These are phyloP conservation scores for Zalophus californianus DNA, from an alignment of 2,797 vertebrate species.

Conservation along the genomic window DNA sequence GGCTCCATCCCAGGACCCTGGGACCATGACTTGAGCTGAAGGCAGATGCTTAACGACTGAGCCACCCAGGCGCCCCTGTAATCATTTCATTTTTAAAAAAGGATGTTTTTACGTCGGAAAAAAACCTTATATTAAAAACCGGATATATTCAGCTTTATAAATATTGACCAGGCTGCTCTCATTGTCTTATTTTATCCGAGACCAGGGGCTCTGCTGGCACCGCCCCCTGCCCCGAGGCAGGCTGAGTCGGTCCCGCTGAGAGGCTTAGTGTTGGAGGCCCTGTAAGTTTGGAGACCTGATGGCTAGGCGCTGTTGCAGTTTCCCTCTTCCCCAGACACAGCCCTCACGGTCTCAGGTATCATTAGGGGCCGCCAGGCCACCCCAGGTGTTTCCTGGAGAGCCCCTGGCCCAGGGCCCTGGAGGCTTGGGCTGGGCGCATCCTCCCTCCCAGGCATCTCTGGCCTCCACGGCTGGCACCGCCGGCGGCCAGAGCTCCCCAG, in stretches of 20 bases:
- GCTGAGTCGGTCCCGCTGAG: no score
- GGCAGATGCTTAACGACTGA: no score
- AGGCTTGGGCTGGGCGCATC: neutral
- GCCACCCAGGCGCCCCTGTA: neutral
- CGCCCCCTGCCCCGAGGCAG: neutral
- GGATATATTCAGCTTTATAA: neutral
- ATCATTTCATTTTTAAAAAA: neutral
- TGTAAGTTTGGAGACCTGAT: neutral
- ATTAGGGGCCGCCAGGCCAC: neutral
- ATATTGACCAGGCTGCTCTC: neutral
- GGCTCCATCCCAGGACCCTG: no score
- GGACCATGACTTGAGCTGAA: no score
- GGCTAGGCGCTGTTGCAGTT: neutral
- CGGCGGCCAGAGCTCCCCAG: slow-evolving; percentile 18
- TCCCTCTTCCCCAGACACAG: neutral
- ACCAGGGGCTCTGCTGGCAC: neutral
- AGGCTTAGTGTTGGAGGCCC: neutral
- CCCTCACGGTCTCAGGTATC: neutral
- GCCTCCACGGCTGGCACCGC: slow-evolving; percentile 43
- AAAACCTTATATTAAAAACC: neutral
- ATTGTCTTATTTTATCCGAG: neutral
- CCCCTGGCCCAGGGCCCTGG: neutral
- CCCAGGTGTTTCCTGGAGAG: slow-evolving; percentile 61
- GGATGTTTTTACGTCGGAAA: neutral
- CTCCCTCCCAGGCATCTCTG: neutral